Conservation (phyloP, 1,140 invertebrate species). For the Phocides pigmalion region DNA sequence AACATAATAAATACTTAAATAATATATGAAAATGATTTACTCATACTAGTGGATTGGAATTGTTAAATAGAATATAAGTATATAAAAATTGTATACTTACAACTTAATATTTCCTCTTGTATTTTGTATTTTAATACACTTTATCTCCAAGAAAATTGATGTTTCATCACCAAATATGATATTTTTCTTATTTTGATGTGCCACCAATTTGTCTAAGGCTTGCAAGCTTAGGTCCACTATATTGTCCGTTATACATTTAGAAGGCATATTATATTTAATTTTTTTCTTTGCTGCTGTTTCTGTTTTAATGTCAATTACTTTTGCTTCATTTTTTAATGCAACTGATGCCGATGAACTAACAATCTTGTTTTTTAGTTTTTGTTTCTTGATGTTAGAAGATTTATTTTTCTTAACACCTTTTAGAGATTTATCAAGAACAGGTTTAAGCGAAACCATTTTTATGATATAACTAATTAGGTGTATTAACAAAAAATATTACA, state of each 20-base stretch:
- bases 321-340: slow-evolving; percentile 29
- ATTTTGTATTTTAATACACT: slow-evolving; percentile 72
- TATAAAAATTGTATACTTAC: slow-evolving; percentile 42
- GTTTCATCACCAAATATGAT: slow-evolving; percentile 69
- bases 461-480: not conserved
- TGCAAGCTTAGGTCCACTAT: slow-evolving; percentile 54
- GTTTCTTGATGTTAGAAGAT: slow-evolving; percentile 18
- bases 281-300: slow-evolving; percentile 39
- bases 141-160: slow-evolving; percentile 71
- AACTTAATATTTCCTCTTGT: slow-evolving; percentile 63
- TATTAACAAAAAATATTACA: too few relatives aligned
- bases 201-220: slow-evolving; percentile 60
- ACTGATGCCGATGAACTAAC: not conserved
- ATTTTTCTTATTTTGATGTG: slow-evolving; percentile 61
- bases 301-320: slow-evolving; percentile 21
- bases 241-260: slow-evolving; percentile 54
- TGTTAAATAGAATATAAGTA: not conserved
- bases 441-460: slow-evolving; percentile 40
- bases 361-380: slow-evolving; percentile 19
- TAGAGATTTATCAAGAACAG: slow-evolving; percentile 9
- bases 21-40: too few relatives aligned
- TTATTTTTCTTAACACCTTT: slow-evolving; percentile 14
- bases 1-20: too few relatives aligned
- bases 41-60: too few relatives aligned
- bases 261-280: slow-evolving; percentile 62